Conservation (phyloP, 1,140 invertebrate species). For the Lepidurus apus region DNA sequence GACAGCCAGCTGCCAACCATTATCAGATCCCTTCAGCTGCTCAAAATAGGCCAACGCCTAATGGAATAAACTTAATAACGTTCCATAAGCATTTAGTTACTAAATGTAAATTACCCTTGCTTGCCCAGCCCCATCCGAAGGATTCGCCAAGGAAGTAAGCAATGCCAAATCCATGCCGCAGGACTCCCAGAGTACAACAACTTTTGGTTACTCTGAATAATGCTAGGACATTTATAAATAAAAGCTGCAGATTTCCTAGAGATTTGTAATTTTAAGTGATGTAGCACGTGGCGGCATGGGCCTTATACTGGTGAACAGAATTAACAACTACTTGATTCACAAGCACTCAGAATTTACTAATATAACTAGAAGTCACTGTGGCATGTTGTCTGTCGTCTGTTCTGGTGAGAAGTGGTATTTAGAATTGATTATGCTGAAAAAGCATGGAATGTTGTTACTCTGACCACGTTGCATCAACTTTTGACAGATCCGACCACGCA, state of each 20-base stretch:
- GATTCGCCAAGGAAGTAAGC: slow-evolving; percentile 27
- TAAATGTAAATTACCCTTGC: slow-evolving; percentile 12
- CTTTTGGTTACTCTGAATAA: not conserved
- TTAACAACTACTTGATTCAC: not conserved
- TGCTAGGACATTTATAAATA: not conserved
- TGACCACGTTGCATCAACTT: slow-evolving; percentile 18
- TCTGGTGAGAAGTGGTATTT: not conserved
- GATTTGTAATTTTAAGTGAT: not conserved
- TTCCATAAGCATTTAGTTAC: not conserved
- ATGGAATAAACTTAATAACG: slow-evolving; percentile 26
- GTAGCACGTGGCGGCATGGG: not conserved
- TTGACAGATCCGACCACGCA: not conserved
- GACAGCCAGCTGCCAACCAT: slow-evolving; percentile 50
- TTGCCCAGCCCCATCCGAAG: slow-evolving; percentile 28
- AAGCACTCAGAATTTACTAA: not conserved
- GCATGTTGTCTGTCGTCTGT: not conserved
- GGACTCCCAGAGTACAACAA: not conserved
- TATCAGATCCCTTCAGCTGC: slow-evolving; percentile 46
- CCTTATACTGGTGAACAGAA: not conserved
- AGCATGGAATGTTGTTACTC: slow-evolving; percentile 3
- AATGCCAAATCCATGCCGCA: slow-evolving; percentile 28
- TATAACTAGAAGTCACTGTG: not conserved
- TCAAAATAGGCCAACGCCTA: slow-evolving; percentile 51
- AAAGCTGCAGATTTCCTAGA: not conserved
- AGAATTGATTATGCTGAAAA: not conserved